Percentiles rank a stretch among this genome's conserved stretches.
Evolutionary conservation across 2,797 vertebrate genomes (phyloP).

Genomic region (Falco novaeseelandiae): DNA sequence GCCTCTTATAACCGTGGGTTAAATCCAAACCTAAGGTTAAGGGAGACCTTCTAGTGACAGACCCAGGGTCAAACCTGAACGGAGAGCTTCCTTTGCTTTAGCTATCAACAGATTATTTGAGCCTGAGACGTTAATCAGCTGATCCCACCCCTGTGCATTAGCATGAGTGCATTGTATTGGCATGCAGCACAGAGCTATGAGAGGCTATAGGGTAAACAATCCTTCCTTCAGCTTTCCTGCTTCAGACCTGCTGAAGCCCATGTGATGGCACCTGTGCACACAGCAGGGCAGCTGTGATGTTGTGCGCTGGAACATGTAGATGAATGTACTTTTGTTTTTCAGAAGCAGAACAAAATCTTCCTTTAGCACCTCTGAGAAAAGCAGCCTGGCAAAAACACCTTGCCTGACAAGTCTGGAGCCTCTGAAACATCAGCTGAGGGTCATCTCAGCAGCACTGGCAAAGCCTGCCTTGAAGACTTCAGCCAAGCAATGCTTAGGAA

Average conservation of each 20-base stretch:
- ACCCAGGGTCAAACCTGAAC: not conserved
- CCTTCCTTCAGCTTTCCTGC: not conserved
- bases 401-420: not conserved
- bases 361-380: not conserved
- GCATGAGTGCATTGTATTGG: not conserved
- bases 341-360: not conserved
- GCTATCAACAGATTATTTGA: not conserved
- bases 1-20: not conserved
- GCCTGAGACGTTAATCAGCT: not conserved
- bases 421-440: not conserved
- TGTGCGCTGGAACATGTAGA: not conserved
- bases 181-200: not conserved
- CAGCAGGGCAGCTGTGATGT: not conserved
- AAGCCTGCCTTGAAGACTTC: not conserved
- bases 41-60: not conserved
- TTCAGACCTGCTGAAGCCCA: not conserved
- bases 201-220: not conserved
- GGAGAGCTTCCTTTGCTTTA: not conserved
- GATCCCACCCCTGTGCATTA: not conserved
- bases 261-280: not conserved
- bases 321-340: not conserved
- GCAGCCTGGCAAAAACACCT: not conserved
- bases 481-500: not conserved
- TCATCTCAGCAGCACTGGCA: fast-evolving
- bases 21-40: not conserved